Evolutionary conservation across 1,140 invertebrate species (phyloP), one percentile per base, ranked within the genome.

Genomic region (Liolophura sinensis): DNA sequence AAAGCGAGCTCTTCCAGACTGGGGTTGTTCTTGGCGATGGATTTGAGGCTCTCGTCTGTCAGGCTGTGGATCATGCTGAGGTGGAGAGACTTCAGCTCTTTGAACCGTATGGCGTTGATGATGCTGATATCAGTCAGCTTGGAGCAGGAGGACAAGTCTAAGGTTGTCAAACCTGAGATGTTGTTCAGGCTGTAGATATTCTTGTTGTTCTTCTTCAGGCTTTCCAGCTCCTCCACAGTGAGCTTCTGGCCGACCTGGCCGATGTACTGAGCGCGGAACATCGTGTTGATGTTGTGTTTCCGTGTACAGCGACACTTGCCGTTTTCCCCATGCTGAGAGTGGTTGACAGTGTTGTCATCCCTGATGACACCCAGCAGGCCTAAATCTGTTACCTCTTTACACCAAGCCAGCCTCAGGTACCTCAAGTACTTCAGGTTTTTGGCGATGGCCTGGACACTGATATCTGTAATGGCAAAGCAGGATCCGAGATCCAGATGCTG

Each of bases 91-190:
- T 79, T 79, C 12, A 92, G 81, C 79, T 91, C 90, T 46, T 84
- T 82, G 73, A 91, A 90, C 56, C 86, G 86, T 57, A 92, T 87
- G 11, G 89, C 88, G 73, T 91, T 88, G 55, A 87, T 89, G 1
- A 92, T 73, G 67, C 90, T 90, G 6, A 90, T 87, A 83, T 92
- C 90, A 46, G 90, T 90, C 16, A 92, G 88, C 74, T 86, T 88
- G 68, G 88, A 89, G 75, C 91, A 92, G 3, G 87, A 87, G 56
- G 87, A 87, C 9, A 92, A 78, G 78, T 91, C 88, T 4, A 92
- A 80, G 50, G 87, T 82, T 64, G 76, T 84, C 5, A 92, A 81
- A 18, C 87, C 74, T 65, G 61, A 64, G 54, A 82, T 68, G 24
- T 76, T 83, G 24, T 85, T 86, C 55, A 92, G 82, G 16, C 88